Conservation (phyloP, 2,113 vertebrate species). For the Hirundichthys speculiger region DNA sequence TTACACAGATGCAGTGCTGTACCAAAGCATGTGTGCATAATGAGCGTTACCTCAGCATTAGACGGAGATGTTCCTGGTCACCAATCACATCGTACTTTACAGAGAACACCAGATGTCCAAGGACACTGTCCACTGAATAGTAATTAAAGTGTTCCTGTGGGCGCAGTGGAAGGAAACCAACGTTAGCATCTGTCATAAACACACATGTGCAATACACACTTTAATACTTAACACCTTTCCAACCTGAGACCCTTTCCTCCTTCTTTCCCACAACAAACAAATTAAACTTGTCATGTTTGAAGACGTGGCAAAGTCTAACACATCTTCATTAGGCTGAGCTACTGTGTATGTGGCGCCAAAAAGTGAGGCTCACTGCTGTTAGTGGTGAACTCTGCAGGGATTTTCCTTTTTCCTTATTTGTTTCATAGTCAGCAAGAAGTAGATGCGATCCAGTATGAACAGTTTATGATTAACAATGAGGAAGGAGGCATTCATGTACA, state of each 20-base stretch:
- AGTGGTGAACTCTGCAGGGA: conserved; percentile 26
- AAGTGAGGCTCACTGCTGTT: conserved; percentile 18
- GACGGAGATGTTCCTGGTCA: conserved; percentile 94
- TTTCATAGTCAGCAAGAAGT: conserved; percentile 48
- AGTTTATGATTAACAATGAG: conserved; percentile 9
- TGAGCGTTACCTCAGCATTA: conserved; percentile 88
- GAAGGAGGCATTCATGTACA: not conserved
- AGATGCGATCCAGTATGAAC: conserved; percentile 38
- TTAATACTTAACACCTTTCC: conserved; percentile 1
- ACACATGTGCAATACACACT: conserved; percentile 4
- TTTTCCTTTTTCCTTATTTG: conserved; percentile 35
- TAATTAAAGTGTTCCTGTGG: conserved; percentile 97
- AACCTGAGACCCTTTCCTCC: not conserved
- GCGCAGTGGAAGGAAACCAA: conserved; percentile 44
- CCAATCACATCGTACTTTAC: conserved; percentile 94
- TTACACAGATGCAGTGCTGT: not conserved
- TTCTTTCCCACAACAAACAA: conserved; percentile 5
- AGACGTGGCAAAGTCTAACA: conserved; percentile 49
- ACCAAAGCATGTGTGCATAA: not conserved
- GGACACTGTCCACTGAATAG: conserved; percentile 90
- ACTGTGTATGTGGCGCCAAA: conserved; percentile 26
- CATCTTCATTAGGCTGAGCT: conserved; percentile 49
- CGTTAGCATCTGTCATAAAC: conserved; percentile 43
- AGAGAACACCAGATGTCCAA: conserved; percentile 96
- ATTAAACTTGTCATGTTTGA: conserved; percentile 36